phyloP scores from a whole-genome alignment of 2,888 invertebrate species.

The Bellardia pandia region DNA sequence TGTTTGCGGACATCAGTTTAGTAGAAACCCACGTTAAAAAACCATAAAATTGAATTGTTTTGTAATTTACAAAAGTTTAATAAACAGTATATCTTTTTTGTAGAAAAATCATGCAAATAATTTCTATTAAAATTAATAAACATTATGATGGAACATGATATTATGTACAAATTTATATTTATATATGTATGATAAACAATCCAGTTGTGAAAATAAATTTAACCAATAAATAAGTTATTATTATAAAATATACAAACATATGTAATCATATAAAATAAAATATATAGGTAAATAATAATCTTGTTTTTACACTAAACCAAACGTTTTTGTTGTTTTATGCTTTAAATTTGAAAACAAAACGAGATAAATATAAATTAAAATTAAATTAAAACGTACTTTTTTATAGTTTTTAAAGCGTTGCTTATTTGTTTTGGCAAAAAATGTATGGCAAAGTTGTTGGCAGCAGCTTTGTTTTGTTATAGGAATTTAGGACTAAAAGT shows the following conservation, averaged over 20 bases:
- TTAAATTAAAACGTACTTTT: slow-evolving; percentile 73
- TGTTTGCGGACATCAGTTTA: background rate
- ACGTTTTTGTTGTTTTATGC: slow-evolving; percentile 55
- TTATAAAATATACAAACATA: slow-evolving; percentile 28
- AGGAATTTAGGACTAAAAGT: slow-evolving; percentile 36
- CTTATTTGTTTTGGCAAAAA: slow-evolving; percentile 63
- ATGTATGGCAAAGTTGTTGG: slow-evolving; percentile 67
- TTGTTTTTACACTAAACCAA: slow-evolving; percentile 73
- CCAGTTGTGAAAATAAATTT: slow-evolving; percentile 35
- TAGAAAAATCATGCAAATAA: slow-evolving; percentile 38
- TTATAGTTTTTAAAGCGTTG: slow-evolving; percentile 56
- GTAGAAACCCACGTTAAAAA: background rate
- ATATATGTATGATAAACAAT: slow-evolving; percentile 62
- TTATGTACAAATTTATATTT: slow-evolving; percentile 14
- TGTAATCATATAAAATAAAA: slow-evolving; percentile 56
- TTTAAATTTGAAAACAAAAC: slow-evolving; percentile 28
- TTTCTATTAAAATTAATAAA: slow-evolving; percentile 24
- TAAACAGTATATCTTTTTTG: background rate
- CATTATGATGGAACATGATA: background rate
- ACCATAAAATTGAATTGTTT: background rate
- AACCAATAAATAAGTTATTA: slow-evolving; percentile 25
- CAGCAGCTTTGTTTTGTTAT: slow-evolving; percentile 60
- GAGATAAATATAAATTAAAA: slow-evolving; percentile 44
- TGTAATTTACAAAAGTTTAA: slow-evolving; percentile 4
- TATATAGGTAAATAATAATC: slow-evolving; percentile 20